Conservation (phyloP, 1,140 invertebrate genomes). For the Elysia chlorotica region DNA sequence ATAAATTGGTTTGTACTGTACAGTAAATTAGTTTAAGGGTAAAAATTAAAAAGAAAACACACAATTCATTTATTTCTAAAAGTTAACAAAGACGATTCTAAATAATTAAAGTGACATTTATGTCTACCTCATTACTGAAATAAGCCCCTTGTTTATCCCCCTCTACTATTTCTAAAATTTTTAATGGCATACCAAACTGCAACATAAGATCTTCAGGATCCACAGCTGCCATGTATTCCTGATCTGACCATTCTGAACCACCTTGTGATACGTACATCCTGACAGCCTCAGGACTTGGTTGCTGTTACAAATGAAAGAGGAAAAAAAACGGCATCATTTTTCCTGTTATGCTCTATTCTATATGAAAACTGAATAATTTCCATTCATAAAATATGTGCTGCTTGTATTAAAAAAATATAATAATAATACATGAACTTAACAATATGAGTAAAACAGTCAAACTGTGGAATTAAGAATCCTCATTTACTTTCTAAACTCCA, state of each 20-base stretch:
- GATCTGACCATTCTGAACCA: constrained; percentile 47
- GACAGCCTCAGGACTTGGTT: constrained; percentile 22
- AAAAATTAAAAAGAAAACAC: background rate
- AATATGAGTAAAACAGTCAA: no score
- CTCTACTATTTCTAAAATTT: constrained; percentile 6
- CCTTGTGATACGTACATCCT: background rate
- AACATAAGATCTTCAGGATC: constrained; percentile 80
- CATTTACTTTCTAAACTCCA: no score
- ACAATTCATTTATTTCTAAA: background rate
- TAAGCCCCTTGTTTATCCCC: no score
- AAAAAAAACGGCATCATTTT: no score
- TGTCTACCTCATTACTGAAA: background rate
- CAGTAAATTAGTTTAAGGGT: background rate
- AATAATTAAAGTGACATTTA: background rate
- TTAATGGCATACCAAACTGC: constrained; percentile 74
- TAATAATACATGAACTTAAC: no score
- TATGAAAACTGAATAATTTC: no score
- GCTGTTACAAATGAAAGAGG: no score
- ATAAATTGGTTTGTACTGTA: background rate
- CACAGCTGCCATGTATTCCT: constrained; percentile 77
- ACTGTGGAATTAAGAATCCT: no score
- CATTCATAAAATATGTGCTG: no score
- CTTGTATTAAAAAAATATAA: no score
- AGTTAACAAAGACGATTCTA: background rate
- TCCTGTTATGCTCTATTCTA: no score